Conservation (phyloP, 2,888 invertebrate species). For the Aphidius colemani region DNA sequence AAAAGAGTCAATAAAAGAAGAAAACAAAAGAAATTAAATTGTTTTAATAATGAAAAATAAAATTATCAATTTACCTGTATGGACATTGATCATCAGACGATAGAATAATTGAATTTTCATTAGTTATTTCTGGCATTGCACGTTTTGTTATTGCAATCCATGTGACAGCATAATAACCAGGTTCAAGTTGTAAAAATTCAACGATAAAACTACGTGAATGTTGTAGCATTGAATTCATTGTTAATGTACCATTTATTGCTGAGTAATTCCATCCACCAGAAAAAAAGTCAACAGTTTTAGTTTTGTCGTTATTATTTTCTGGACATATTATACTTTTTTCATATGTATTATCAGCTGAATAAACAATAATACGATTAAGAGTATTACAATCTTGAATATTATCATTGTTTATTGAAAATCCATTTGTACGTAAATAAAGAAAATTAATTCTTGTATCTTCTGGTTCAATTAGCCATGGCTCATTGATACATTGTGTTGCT, state of each 20-base stretch:
- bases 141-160: constrained; percentile 81
- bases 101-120: constrained; percentile 45
- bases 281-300: constrained; percentile 67
- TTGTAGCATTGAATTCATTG: constrained; percentile 48
- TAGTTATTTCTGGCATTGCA: constrained; percentile 24
- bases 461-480: constrained; percentile 80
- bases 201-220: constrained; percentile 75
- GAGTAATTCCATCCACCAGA: constrained; percentile 71
- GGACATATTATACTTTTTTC: constrained; percentile 72
- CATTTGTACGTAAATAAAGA: constrained; percentile 73
- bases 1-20: too few species aligned
- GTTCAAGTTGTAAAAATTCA: constrained; percentile 75
- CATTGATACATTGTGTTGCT: constrained; percentile 67
- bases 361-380: constrained; percentile 73
- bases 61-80: constrained; percentile 66
- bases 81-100: constrained; percentile 67
- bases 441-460: constrained; percentile 73
- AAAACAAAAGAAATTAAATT: neutral
- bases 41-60: neutral
- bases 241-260: constrained; percentile 35
- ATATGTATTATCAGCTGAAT: constrained; percentile 71
- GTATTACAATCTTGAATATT: constrained; percentile 67
- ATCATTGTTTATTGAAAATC: constrained; percentile 64
- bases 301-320: constrained; percentile 53
- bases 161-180: constrained; percentile 74